Evolutionary conservation across 1,140 invertebrate species (phyloP).

Genomic region (Panulirus ornatus): DNA sequence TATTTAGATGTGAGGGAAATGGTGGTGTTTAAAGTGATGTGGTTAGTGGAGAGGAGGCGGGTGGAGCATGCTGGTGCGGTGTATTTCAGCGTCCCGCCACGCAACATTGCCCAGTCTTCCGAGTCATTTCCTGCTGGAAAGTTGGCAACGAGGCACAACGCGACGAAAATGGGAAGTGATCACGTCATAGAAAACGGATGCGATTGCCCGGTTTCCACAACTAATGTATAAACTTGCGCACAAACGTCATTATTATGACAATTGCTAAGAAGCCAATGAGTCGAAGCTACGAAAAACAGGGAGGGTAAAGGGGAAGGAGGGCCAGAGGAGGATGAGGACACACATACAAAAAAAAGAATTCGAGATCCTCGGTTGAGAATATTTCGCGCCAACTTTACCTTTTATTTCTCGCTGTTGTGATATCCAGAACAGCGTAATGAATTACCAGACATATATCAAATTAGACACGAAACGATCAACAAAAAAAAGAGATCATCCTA

Average conservation of each 20-base stretch:
- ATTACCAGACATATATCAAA: slow-evolving; percentile 36
- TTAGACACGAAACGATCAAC: slow-evolving; percentile 32
- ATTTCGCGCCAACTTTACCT: too few relatives aligned
- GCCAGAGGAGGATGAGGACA: neutral
- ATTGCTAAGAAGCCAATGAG: slow-evolving; percentile 53
- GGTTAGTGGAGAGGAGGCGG: neutral
- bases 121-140: slow-evolving; percentile 63
- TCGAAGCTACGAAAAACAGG: neutral
- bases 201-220: slow-evolving; percentile 48
- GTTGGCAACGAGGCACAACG: slow-evolving; percentile 67
- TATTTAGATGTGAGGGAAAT: too few relatives aligned
- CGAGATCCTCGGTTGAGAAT: too few relatives aligned
- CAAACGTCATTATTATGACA: slow-evolving; percentile 36
- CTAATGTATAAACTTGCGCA: slow-evolving; percentile 62
- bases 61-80: neutral
- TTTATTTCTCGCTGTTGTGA: neutral
- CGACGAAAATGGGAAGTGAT: slow-evolving; percentile 69
- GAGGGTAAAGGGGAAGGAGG: neutral
- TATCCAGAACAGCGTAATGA: slow-evolving; percentile 27
- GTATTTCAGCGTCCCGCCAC: slow-evolving; percentile 50
- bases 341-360: neutral
- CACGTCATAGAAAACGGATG: slow-evolving; percentile 64
- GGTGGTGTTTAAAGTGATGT: too few relatives aligned
- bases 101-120: slow-evolving; percentile 55
- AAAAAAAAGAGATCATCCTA: neutral